A percentile compares a stretch with the other conserved stretches of the same genome.
phyloP scores from a whole-genome alignment of 2,797 vertebrate species.

The Gouania willdenowi region DNA sequence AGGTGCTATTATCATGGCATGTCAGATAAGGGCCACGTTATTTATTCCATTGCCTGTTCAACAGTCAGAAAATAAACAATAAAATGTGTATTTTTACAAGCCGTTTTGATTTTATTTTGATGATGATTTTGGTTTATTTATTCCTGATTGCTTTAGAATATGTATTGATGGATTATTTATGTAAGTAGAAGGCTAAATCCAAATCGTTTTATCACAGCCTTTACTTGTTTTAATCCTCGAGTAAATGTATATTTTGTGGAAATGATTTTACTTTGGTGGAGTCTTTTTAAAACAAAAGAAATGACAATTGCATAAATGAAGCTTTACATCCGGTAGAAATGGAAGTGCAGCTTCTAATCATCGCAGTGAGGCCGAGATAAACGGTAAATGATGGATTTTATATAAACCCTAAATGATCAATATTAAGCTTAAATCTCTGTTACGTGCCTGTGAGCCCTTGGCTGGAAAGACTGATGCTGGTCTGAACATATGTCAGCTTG shows the following conservation, averaged over 20 bases:
- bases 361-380: too few species aligned
- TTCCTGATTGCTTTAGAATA: slow-evolving; percentile 11
- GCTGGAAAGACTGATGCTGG: too few species aligned
- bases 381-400: too few species aligned
- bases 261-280: not conserved
- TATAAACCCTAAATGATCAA: too few species aligned
- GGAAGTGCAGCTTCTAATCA: too few species aligned
- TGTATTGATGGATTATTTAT: slow-evolving; percentile 21
- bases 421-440: too few species aligned
- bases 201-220: slow-evolving; percentile 9
- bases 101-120: slow-evolving; percentile 19
- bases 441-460: too few species aligned
- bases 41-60: slow-evolving; percentile 13
- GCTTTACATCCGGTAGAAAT: too few species aligned
- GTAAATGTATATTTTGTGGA: slow-evolving; percentile 6
- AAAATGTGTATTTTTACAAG: slow-evolving; percentile 7
- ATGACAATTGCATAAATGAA: not conserved
- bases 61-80: slow-evolving; percentile 15
- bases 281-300: not conserved
- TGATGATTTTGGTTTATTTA: slow-evolving; percentile 23
- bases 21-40: slow-evolving; percentile 26
- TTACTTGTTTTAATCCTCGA: slow-evolving; percentile 16
- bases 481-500: too few species aligned
- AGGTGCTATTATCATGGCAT: slow-evolving; percentile 36
- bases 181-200: slow-evolving; percentile 16